Evolutionary conservation across 1,140 invertebrate species (phyloP), one percentile per base, ranked within the genome.

Genomic region (Drosophila murphyi): DNA sequence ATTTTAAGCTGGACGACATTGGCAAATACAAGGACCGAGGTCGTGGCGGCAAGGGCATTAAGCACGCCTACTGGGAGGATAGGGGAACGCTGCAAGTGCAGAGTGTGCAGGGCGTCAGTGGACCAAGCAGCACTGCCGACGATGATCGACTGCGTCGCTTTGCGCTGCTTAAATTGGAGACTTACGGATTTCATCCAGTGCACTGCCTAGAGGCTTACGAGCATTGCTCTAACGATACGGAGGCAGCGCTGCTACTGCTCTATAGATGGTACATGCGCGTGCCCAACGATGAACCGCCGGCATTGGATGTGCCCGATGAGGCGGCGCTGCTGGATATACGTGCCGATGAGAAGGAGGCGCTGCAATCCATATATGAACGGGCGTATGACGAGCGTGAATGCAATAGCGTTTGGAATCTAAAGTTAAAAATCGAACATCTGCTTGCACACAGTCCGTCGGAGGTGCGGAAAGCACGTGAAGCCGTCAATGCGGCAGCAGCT

Each of bases 311-410:
- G 47, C 72, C 75, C 41, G 69, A 81, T 82, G 55, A 91, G 85
- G 73, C 92, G 6, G 95, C 96, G 77, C 80, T 96, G 41, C 61
- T 94, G 20, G 95, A 95, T 82, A 95, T 94, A 93, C 94, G 94
- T 72, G 90, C 82, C 5, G 96, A 96, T 62, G 96, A 97, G 91
- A 95, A 95, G 91, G 94, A 94, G 76, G 95, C 95, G 2, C 91
- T 97, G 37, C 94, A 96, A 91, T 96, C 96, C 43, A 96, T 96
- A 70, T 97, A 96, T 90, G 96, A 95, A 60, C 92, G 93, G 57
- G 93, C 93, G 31, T 96, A 96, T 91, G 92, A 93, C 85, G 95
- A 95, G 73, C 95, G 95, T 88, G 95, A 96, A 45, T 89, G 92
- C 43, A 94, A 95, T 85, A 91, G 93, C 71, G 93, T 96, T 37